Base-by-base conservation (phyloP, 1,140 invertebrate genomes). In the Helicorthomorpha holstii region DNA sequence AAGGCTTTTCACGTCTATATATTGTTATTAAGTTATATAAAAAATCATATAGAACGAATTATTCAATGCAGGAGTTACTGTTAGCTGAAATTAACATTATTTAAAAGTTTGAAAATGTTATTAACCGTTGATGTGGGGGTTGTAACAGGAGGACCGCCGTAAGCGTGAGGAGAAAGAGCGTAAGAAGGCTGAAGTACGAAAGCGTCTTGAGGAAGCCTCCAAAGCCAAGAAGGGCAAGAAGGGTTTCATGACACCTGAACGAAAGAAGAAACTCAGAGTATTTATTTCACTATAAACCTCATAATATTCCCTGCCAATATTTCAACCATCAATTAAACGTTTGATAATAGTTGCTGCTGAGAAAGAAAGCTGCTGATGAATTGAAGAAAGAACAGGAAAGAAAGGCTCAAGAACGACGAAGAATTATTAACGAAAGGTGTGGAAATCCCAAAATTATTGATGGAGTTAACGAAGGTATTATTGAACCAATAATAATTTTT, bases 311-410 rank as follows among this genome's bases (percentile, higher is more conserved):
- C 4, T 46, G 19, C 19, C 19, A 12, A n/a, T 46, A 46, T 46
- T 46, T 14, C 10, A 12, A 24, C 10, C 4, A 46, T 46, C 22
- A 21, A 4, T 46, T 7, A 12, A n/a, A 10, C 12, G 7, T 46
- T 7, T 24, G 7, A 46, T 12, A 12, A 44, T 63, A 78, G 74
- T 69, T 96, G 76, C 75, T 98, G 74, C 78, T 98, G 75, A 93
- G 96, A 83, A 93, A 97, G 75, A 98, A 98, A 80, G 95, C 95
- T 66, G 94, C 95, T 62, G 95, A 98, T 73, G 94, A 98, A 73
- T 76, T 98, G 74, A 97, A 97, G 76, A 95, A 95, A 69, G 93
- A 98, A 76, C 94, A 98, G 70, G 91, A 96, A 73, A 82, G 89
- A 66, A 96, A 97, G 76, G 90, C 92, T 27, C 88, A 90, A 58